These are phyloP conservation scores for Parasteatoda lunata DNA, from an alignment of 2,888 invertebrate genomes.

Conservation along the genomic window DNA sequence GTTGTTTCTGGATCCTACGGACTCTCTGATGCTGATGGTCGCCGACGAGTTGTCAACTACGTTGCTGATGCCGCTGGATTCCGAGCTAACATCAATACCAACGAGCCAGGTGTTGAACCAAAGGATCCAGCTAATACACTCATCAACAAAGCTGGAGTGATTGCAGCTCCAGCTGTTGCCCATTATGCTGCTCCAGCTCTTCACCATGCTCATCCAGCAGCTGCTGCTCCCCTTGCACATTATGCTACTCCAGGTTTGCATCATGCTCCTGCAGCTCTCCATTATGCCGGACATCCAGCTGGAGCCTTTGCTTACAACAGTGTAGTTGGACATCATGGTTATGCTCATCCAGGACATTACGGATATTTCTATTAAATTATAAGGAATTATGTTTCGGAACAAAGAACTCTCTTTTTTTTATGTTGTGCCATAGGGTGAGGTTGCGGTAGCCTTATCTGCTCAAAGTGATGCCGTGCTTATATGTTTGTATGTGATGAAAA, in stretches of 20 bases:
- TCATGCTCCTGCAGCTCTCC: conserved; percentile 27
- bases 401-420: not conserved
- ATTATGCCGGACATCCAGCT: conserved; percentile 14
- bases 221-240: conserved; percentile 21
- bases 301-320: conserved; percentile 63
- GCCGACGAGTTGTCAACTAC: conserved; percentile 70
- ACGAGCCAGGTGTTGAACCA: conserved; percentile 71
- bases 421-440: conserved; percentile 24
- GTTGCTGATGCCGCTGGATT: conserved; percentile 70
- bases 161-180: conserved; percentile 8
- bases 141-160: conserved; percentile 69
- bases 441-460: conserved; percentile 34
- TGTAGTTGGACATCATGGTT: conserved; percentile 53
- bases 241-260: conserved; percentile 18
- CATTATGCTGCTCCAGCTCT: conserved; percentile 31
- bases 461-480: conserved; percentile 47
- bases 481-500: conserved; percentile 36
- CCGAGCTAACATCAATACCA: conserved; percentile 70
- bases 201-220: conserved; percentile 21
- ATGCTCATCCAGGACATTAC: conserved; percentile 30
- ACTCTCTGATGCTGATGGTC: conserved; percentile 70
- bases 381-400: not conserved
- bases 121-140: conserved; percentile 69
- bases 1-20: conserved; percentile 70
- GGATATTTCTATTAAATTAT: conserved; percentile 37